A percentile compares a stretch with the other conserved stretches of the same genome.
phyloP scores from a whole-genome alignment of 2,888 invertebrate species.

The Julus scandinavius region DNA sequence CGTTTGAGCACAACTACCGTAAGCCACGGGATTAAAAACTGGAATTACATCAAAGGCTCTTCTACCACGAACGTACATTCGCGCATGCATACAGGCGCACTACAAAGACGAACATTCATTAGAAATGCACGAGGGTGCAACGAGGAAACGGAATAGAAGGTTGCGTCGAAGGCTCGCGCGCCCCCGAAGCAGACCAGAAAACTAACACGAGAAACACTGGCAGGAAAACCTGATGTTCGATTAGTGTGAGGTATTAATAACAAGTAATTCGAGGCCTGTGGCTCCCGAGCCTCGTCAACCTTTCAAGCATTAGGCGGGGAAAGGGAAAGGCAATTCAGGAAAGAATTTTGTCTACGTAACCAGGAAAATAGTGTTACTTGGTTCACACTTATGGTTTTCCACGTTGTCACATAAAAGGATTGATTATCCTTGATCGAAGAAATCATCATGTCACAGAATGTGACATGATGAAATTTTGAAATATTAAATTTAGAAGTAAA shows the following conservation, averaged over 20 bases:
- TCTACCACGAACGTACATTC: constrained; percentile 18
- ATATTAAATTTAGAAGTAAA: too few relatives aligned
- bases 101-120: constrained; percentile 24
- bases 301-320: background rate
- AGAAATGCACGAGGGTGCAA: constrained; percentile 9
- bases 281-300: background rate
- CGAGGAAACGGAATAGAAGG: background rate
- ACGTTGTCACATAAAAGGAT: too few relatives aligned
- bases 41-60: constrained; percentile 25
- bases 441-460: too few relatives aligned
- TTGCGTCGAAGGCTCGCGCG: too few relatives aligned
- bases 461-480: too few relatives aligned
- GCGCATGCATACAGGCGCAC: constrained; percentile 15
- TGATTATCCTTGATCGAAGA: too few relatives aligned
- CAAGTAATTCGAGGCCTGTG: too few relatives aligned
- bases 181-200: background rate
- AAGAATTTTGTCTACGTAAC: too few relatives aligned
- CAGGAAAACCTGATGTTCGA: constrained; percentile 5
- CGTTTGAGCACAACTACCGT: constrained; percentile 45
- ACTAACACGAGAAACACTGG: background rate
- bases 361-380: too few relatives aligned
- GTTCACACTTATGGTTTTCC: too few relatives aligned
- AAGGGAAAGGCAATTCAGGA: too few relatives aligned
- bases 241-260: constrained; percentile 29
- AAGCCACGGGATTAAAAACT: constrained; percentile 12